A percentile compares a stretch with the other conserved stretches of the same genome.
These are phyloP conservation scores for Urechis unicinctus DNA, from an alignment of 2,888 invertebrate species.

Conservation along the genomic window DNA sequence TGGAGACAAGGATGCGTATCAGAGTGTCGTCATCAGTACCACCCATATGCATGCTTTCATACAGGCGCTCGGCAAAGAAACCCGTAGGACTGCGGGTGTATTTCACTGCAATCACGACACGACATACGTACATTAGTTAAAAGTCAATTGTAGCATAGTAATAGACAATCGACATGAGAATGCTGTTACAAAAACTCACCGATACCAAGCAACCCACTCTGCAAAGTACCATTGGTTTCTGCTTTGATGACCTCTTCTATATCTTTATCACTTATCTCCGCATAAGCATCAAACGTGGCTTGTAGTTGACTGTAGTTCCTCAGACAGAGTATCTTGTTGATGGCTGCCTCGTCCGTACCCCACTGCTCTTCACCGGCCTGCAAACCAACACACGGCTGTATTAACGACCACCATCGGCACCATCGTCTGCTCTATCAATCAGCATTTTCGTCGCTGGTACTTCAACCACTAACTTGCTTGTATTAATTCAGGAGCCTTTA, in stretches of 20 bases:
- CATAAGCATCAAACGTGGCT: constrained; percentile 25
- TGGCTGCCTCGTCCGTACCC: constrained; percentile 36
- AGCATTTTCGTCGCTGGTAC: no score
- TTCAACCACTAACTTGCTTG: no score
- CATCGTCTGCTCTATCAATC: no score
- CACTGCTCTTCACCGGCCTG: constrained; percentile 32
- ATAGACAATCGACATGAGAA: no score
- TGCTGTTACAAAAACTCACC: constrained; percentile 27
- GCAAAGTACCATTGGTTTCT: constrained; percentile 40
- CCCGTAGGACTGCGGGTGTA: constrained; percentile 34
- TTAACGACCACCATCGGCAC: no score
- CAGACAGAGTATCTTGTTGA: constrained; percentile 31
- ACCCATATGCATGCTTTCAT: constrained; percentile 35
- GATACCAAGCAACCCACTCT: constrained; percentile 35
- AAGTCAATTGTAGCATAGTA: no score
- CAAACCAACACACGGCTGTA: no score
- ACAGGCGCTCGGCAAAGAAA: constrained; percentile 39
- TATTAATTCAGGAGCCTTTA: no score
- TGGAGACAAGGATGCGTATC: constrained; percentile 36
- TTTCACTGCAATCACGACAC: constrained; percentile 27
- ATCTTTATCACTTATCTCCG: constrained; percentile 26
- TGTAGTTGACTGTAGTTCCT: constrained; percentile 26
- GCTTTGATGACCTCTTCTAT: constrained; percentile 34
- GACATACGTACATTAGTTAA: no score
- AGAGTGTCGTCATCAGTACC: constrained; percentile 41